Evolutionary conservation across 2,888 invertebrate species (phyloP).

Genomic region (Smittia aterrima): DNA sequence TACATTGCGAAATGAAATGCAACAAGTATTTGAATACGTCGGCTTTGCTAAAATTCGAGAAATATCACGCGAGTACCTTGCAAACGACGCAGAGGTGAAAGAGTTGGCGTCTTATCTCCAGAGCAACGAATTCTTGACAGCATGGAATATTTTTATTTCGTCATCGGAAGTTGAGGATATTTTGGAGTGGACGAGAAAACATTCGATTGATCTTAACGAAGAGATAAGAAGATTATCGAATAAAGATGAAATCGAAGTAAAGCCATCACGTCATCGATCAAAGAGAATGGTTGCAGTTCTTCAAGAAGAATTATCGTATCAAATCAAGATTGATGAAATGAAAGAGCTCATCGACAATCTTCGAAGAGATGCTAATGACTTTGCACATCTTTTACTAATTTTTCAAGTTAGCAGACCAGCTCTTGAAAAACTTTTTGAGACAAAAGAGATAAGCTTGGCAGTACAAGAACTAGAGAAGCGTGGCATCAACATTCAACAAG

Average conservation of each 20-base stretch:
- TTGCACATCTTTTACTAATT: slow-evolving; percentile 45
- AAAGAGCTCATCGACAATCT: slow-evolving; percentile 44
- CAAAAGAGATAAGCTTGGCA: slow-evolving; percentile 45
- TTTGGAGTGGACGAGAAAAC: slow-evolving; percentile 20
- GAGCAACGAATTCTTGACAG: not conserved
- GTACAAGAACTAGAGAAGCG: slow-evolving; percentile 43
- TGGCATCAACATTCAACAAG: slow-evolving; percentile 45
- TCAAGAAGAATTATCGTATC: slow-evolving; percentile 45
- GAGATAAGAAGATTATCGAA: not conserved
- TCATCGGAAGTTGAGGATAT: slow-evolving; percentile 28
- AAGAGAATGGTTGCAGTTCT: slow-evolving; percentile 42
- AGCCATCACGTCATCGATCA: not conserved
- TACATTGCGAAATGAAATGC: slow-evolving; percentile 4
- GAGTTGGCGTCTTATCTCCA: not conserved
- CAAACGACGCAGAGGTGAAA: slow-evolving; percentile 4
- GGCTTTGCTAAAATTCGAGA: not conserved
- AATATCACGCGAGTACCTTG: slow-evolving; percentile 26
- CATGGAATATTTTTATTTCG: not conserved
- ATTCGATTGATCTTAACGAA: not conserved
- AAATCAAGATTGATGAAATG: slow-evolving; percentile 45
- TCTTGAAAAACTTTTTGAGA: slow-evolving; percentile 45
- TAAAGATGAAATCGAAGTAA: not conserved
- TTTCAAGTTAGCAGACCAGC: slow-evolving; percentile 45
- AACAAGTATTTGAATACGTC: not conserved
- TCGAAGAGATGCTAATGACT: slow-evolving; percentile 44